Evolutionary conservation across 2,113 vertebrate species (phyloP).

Genomic region (Sakesphorus luctuosus): DNA sequence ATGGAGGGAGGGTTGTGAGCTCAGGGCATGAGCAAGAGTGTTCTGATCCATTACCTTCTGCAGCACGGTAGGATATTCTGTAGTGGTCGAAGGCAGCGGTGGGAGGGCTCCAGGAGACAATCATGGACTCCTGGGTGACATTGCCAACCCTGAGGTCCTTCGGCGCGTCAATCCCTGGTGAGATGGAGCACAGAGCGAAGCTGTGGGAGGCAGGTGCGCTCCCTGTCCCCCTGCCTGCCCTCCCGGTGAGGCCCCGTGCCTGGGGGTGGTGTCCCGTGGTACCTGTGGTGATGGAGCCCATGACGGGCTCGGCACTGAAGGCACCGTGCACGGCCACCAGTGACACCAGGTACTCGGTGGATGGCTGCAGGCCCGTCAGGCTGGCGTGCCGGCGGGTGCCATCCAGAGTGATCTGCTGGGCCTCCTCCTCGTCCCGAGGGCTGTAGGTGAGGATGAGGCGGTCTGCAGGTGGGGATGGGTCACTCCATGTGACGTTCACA

Average conservation of each 20-base stretch:
- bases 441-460: constrained; percentile 89
- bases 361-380: constrained; percentile 85
- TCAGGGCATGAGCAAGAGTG: background rate
- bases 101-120: constrained; percentile 86
- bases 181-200: background rate
- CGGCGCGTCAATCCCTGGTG: constrained; percentile 88
- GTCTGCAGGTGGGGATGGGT: constrained; percentile 92
- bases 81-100: constrained; percentile 89
- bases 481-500: constrained; percentile 89
- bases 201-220: background rate
- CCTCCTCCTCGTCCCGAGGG: constrained; percentile 77
- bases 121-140: constrained; percentile 86
- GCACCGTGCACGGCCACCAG: constrained; percentile 89
- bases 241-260: rapidly evolving
- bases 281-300: constrained; percentile 93
- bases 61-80: constrained; percentile 87
- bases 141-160: constrained; percentile 86
- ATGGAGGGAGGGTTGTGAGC: background rate
- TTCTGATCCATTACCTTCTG: constrained; percentile 77
- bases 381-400: constrained; percentile 85
- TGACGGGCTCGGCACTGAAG: constrained; percentile 86
- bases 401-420: constrained; percentile 84
- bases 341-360: constrained; percentile 88
- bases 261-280: background rate
- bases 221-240: background rate